Base-by-base conservation (phyloP, 2,888 invertebrate genomes). In the Carterocephalus palaemon region DNA sequence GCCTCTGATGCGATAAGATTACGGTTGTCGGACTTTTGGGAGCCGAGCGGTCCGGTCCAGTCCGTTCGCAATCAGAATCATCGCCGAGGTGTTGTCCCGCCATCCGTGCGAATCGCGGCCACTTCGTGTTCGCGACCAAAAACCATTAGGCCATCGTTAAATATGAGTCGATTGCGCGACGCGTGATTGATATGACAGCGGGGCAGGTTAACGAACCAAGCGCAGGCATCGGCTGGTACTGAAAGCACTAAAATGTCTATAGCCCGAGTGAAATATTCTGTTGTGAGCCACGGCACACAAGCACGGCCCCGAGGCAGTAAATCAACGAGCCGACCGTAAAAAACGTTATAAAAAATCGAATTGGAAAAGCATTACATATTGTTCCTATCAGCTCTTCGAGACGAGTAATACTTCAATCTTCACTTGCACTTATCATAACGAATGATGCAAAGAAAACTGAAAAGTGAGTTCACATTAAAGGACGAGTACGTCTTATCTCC, bases 1-100 rank as follows among this genome's bases (percentile, higher is more conserved):
- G 83, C 69, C 79, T 77, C 76, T 72, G 75, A 75, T 72, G 72
- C 75, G 83, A 83, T 83, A 81, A 84, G 83, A 83, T 82, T 82
- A 80, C 72, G 64, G 65, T 60, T 67, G 58, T 56, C 64, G 64
- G 59, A 64, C 57, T 61, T 63, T 43, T 28, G 43, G 43, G 13
- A 34, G 26, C 36, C 34, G 36, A 34, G 33, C 42, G 42, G 33
- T 16, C 41, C 41, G 28, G 24, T 16, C 9, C 31, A 42, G 12
- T 26, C 12, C 12, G 19, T 1, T 8, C n/a, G 31, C 22, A 15
- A 39, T 36, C 42, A 20, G 28, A n/a, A n/a, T n/a, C n/a, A n/a
- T n/a, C n/a, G n/a, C n/a, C n/a, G n/a, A n/a, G 17, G 16, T 33
- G 46, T 33, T 33, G 32, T 33, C 33, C 36, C 26, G 13, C 10